Conservation (phyloP, 2,888 invertebrate species). For the Charanyca ferruginea region DNA sequence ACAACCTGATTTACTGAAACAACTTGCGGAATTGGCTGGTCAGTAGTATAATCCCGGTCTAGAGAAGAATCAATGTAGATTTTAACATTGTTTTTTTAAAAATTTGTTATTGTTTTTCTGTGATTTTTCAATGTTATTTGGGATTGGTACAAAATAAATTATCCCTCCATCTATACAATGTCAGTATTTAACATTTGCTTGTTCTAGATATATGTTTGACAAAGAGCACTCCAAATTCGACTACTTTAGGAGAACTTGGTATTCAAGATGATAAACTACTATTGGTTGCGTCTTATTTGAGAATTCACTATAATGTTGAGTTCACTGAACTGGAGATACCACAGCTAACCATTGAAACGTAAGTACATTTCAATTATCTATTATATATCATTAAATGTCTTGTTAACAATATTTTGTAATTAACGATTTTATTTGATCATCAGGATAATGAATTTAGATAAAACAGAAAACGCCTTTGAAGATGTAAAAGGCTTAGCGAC, state of each 20-base stretch:
- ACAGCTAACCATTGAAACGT: constrained; percentile 41
- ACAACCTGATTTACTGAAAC: constrained; percentile 50
- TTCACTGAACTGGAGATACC: constrained; percentile 39
- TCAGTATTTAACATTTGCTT: background rate
- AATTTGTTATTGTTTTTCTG: no score
- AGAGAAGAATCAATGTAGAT: background rate
- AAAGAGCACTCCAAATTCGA: constrained; percentile 13
- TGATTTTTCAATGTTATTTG: no score
- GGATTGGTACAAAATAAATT: no score
- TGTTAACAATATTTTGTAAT: background rate
- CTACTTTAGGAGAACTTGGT: constrained; percentile 56
- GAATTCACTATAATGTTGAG: constrained; percentile 37
- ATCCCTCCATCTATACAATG: background rate
- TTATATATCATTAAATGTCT: background rate
- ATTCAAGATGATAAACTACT: constrained; percentile 40
- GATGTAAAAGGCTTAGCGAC: constrained; percentile 67
- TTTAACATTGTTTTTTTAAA: no score
- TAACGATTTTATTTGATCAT: constrained; percentile 1
- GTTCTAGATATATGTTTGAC: constrained; percentile 50
- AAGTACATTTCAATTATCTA: constrained; percentile 12
- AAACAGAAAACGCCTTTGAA: constrained; percentile 12
- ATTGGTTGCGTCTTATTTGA: constrained; percentile 38
- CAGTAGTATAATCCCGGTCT: constrained; percentile 1
- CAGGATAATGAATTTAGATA: constrained; percentile 42
- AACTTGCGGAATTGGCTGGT: constrained; percentile 61